These are phyloP conservation scores for Villa cingulata DNA, from an alignment of 2,888 invertebrate species.

Conservation along the genomic window DNA sequence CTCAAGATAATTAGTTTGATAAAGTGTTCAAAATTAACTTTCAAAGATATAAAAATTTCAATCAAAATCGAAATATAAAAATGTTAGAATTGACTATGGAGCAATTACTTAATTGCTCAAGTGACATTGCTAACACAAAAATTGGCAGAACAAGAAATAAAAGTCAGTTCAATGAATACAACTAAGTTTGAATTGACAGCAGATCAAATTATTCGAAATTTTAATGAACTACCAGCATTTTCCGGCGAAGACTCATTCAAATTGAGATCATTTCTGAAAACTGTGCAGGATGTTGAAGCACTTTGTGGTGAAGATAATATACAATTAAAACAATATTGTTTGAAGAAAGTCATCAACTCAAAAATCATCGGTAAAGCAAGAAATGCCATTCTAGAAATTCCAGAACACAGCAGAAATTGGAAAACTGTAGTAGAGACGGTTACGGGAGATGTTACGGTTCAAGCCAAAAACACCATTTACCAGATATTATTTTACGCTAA, in stretches of 20 bases:
- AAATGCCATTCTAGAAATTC: conserved; percentile 5
- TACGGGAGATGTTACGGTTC: not conserved
- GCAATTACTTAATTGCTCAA: conserved; percentile 1
- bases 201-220: conserved; percentile 4
- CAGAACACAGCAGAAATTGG: conserved; percentile 4
- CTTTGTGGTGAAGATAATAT: not conserved
- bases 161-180: not conserved
- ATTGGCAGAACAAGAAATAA: not conserved
- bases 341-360: conserved; percentile 3
- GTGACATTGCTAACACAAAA: not conserved
- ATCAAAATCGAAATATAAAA: too few relatives aligned
- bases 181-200: conserved; percentile 1
- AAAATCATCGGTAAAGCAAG: conserved; percentile 8
- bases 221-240: conserved; percentile 2
- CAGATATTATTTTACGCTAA: conserved; percentile 2
- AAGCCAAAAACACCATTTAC: conserved; percentile 2
- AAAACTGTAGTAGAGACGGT: not conserved
- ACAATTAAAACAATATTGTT: not conserved
- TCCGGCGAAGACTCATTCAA: conserved; percentile 2
- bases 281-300: not conserved
- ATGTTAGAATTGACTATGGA: too few relatives aligned
- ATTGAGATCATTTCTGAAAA: not conserved
- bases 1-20: too few relatives aligned
- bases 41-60: too few relatives aligned
- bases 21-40: too few relatives aligned